These are phyloP conservation scores for Serranus cabrilla DNA, from an alignment of 2,797 vertebrate genomes.

Conservation along the genomic window DNA sequence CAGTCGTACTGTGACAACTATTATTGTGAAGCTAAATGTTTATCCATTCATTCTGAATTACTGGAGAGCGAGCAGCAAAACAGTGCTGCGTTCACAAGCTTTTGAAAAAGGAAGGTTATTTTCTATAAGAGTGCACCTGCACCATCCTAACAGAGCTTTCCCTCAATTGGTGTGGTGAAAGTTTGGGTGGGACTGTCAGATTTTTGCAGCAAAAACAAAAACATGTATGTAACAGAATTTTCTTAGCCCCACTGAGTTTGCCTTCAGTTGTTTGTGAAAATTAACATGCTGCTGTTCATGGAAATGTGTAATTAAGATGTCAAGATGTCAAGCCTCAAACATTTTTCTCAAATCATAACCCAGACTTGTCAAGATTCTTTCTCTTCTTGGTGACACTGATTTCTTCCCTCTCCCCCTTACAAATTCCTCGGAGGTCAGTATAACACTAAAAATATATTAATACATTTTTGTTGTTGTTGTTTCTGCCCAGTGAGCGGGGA, in stretches of 20 bases:
- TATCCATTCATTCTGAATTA: background rate
- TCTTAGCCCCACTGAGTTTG: background rate
- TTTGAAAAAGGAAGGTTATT: background rate
- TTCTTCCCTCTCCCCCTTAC: background rate
- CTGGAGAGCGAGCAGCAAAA: background rate
- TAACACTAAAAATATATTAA: background rate
- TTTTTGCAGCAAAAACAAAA: background rate
- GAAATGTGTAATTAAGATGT: slow-evolving; percentile 53
- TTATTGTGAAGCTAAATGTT: no score
- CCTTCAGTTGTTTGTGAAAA: slow-evolving; percentile 25
- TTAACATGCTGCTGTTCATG: slow-evolving; percentile 12
- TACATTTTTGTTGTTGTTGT: slow-evolving; percentile 3
- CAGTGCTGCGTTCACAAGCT: background rate
- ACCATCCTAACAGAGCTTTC: background rate
- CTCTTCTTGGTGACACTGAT: slow-evolving; percentile 18
- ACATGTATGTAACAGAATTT: background rate
- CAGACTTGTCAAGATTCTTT: slow-evolving; percentile 16
- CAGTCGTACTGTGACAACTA: no score
- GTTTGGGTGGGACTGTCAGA: background rate
- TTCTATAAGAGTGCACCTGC: background rate
- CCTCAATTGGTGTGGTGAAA: background rate
- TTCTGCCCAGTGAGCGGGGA: slow-evolving; percentile 91
- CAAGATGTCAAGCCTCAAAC: slow-evolving; percentile 39
- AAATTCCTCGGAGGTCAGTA: slow-evolving; percentile 9
- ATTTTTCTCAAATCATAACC: slow-evolving; percentile 43